Conservation (phyloP, 1,140 invertebrate genomes). For the Mycetomoellerius zeteki region DNA sequence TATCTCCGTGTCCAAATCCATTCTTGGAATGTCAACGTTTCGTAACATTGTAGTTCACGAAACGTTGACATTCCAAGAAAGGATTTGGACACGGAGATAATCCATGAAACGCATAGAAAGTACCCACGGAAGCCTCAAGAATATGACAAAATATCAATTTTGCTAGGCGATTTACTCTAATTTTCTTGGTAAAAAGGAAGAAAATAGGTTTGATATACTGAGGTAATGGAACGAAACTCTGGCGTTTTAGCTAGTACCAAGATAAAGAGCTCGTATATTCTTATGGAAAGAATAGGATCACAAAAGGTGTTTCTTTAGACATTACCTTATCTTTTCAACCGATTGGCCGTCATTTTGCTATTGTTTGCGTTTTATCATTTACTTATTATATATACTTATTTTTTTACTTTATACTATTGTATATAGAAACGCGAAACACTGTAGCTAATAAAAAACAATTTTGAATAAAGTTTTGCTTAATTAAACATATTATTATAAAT, state of each 20-base stretch:
- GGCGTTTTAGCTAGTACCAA: background rate
- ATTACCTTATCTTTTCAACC: background rate
- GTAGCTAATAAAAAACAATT: background rate
- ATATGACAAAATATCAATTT: background rate
- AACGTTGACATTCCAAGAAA: too few relatives aligned
- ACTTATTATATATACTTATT: background rate
- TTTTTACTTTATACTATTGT: too few relatives aligned
- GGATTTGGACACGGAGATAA: too few relatives aligned
- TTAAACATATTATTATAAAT: background rate
- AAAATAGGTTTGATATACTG: slow-evolving; percentile 33
- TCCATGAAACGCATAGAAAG: too few relatives aligned
- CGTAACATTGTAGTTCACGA: too few relatives aligned
- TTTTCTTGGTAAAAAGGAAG: background rate
- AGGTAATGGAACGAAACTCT: background rate
- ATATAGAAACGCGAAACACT: background rate
- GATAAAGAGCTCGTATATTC: slow-evolving; percentile 36
- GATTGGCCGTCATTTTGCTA: background rate
- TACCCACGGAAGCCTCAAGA: too few relatives aligned
- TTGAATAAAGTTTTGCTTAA: background rate
- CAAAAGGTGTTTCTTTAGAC: slow-evolving; percentile 23
- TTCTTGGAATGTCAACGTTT: too few relatives aligned
- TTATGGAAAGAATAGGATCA: slow-evolving; percentile 2
- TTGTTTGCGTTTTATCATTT: background rate
- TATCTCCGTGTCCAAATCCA: too few relatives aligned
- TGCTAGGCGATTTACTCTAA: background rate